Base-by-base conservation (phyloP, 2,888 invertebrate genomes). In the Caenorhabditis zanzibari region DNA sequence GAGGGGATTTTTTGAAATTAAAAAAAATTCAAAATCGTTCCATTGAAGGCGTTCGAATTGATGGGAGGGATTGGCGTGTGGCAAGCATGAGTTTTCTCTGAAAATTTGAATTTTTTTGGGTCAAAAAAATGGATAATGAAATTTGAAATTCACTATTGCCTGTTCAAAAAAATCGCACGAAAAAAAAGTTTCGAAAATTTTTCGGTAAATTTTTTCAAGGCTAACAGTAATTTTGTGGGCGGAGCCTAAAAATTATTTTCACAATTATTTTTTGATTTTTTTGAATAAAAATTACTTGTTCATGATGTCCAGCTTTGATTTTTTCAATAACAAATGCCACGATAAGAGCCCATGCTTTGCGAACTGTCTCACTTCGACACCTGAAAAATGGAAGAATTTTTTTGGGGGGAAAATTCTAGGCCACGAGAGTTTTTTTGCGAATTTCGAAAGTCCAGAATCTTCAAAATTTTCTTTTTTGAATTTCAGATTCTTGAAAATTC, bases 321-420 rank as follows among this genome's bases (percentile, higher is more conserved):
- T 90, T 90, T 66, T 92, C 92, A 47, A 91, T 85, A 69, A 92
- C 89, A 71, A 90, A 92, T 0, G 92, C 91, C 49, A 92, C 89
- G 52, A 92, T 92, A 19, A 92, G 79, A 0, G 92, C 92, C 92
- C 92, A 92, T 2, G 91, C 92, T 75, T 88, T 87, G 2, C 89
- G 83, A 4, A 88, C 88, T 0, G 88, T 88, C 76, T 91, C 91
- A 16, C 88, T 89, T 12, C 91, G 87, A 72, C 90, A 90, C 64
- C 91, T 88, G 75, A 14, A 85, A 52, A 32, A 28, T 35, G 0
- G 16, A 35, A 26, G 5, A 64, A 19, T 32, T 38, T 58, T 35
- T 56, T 49, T 38, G 6, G 38, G 38, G 2, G 5, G 7, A 12
- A 12, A 12, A 10, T 38, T 32, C 32, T 32, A 32, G 32, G 32